These are phyloP conservation scores for Cyrtorhinus lividipennis DNA, from an alignment of 1,140 invertebrate species.

Conservation along the genomic window DNA sequence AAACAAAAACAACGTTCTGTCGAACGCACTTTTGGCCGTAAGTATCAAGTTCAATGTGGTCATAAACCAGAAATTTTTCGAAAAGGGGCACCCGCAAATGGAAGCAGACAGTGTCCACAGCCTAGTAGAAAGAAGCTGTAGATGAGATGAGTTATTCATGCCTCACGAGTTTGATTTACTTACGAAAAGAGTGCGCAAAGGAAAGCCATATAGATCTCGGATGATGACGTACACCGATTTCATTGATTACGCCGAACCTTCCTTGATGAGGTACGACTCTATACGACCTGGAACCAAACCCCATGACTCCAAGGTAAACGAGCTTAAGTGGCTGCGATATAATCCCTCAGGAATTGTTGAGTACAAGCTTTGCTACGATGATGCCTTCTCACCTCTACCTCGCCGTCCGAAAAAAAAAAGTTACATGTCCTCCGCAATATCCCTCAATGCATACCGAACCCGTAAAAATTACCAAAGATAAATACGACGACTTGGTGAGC, in stretches of 20 bases:
- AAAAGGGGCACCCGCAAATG: background rate
- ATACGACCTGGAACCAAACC: background rate
- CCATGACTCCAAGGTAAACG: background rate
- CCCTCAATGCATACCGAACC: background rate
- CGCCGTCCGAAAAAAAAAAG: background rate
- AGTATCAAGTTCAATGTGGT: too few relatives aligned
- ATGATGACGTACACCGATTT: background rate
- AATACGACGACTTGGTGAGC: background rate
- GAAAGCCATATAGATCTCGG: background rate
- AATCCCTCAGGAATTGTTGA: background rate
- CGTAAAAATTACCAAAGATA: background rate
- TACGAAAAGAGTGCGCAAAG: background rate
- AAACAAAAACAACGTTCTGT: too few relatives aligned
- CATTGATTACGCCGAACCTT: background rate
- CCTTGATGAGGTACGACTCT: background rate
- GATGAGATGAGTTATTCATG: background rate
- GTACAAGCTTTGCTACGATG: background rate
- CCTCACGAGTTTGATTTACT: background rate
- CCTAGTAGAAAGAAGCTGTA: background rate
- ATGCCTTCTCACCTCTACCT: background rate
- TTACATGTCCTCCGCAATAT: background rate
- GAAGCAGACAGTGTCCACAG: background rate
- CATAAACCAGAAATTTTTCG: background rate
- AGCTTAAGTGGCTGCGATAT: background rate
- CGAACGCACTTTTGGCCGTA: too few relatives aligned